Evolutionary conservation across 2,888 invertebrate genomes (phyloP), one percentile per base, ranked within the genome.

Genomic region (Conchocele bisecta): DNA sequence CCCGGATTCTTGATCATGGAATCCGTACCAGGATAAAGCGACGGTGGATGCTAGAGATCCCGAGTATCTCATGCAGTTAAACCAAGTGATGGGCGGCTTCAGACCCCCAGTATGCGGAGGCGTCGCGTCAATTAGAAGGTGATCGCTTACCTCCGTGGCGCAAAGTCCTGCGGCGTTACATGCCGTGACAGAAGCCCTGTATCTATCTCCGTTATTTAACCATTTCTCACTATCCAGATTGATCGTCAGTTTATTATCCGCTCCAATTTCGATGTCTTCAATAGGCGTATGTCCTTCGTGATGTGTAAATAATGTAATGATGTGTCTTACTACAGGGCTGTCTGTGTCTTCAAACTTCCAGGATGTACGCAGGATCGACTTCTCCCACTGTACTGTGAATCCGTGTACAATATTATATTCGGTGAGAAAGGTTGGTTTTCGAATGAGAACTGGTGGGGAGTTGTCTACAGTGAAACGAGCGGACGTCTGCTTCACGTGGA

Each of bases 21-120:
- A 81, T n/a, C 79, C 81, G 54, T 63, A 68, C 81, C 81, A 81
- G 24, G 58, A 66, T 15, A 78, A 17, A 6, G 58, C 41, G 2
- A 76, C 35, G 15, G 22, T 44, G 1, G 44, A 29, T 17, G 28
- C 17, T 15, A 22, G n/a, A 20, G 22, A 29, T 13, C 33, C 42
- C 26, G 29, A 53, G 2, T 24, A 26, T 20, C 51, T 51, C 3
- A 41, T 33, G 20, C 35, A 39, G 29, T 63, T 69, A 7, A 28
- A 28, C 75, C 75, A 79, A 2, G 44, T n/a, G 44, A 78, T 28
- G 22, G 63, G 65, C 11, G 57, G 61, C 39, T 60, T 65, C 31
- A 81, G 76, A 22, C 75, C 78, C 4, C 81, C 82, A 6, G 63
- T n/a, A 17, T 78, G 75, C 4, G 83, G 83, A 0, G 82, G 81